A percentile compares a stretch with the other conserved stretches of the same genome.
Conservation (phyloP, 2,888 invertebrate genomes). For the Kuschelorhynchus macadamiae region DNA sequence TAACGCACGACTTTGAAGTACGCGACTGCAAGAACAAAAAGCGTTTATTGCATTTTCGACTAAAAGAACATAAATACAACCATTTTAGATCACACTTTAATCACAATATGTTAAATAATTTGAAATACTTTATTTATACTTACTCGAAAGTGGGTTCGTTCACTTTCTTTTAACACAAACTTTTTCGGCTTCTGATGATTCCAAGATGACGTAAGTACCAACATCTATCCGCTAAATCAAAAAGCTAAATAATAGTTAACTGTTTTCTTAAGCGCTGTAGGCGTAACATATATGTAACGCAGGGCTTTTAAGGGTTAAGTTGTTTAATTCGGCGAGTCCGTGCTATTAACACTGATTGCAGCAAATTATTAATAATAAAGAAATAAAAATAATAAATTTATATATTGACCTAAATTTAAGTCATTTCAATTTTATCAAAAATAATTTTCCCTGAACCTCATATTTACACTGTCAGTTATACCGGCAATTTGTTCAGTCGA, state of each 20-base stretch:
- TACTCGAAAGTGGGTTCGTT: background rate
- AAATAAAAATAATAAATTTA: background rate
- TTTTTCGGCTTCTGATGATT: background rate
- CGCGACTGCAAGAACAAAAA: background rate
- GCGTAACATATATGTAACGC: background rate
- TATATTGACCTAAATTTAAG: too few relatives aligned
- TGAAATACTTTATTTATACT: background rate
- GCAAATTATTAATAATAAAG: too few relatives aligned
- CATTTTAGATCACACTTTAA: background rate
- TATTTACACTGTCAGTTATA: conserved; percentile 48
- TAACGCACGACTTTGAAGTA: background rate
- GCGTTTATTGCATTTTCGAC: background rate
- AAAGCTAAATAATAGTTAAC: background rate
- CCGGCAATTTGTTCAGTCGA: conserved; percentile 64
- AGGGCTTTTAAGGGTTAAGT: conserved; percentile 3
- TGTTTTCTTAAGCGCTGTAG: background rate
- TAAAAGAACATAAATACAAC: background rate
- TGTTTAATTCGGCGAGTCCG: background rate
- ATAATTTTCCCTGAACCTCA: conserved; percentile 32
- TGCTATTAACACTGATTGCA: background rate
- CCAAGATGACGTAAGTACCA: background rate
- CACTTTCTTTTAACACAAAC: background rate
- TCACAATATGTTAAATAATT: background rate
- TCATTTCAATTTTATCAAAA: conserved; percentile 5
- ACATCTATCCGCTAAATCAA: conserved; percentile 1